Conservation (phyloP, 2,113 vertebrate species). For the Percina caprodes region DNA sequence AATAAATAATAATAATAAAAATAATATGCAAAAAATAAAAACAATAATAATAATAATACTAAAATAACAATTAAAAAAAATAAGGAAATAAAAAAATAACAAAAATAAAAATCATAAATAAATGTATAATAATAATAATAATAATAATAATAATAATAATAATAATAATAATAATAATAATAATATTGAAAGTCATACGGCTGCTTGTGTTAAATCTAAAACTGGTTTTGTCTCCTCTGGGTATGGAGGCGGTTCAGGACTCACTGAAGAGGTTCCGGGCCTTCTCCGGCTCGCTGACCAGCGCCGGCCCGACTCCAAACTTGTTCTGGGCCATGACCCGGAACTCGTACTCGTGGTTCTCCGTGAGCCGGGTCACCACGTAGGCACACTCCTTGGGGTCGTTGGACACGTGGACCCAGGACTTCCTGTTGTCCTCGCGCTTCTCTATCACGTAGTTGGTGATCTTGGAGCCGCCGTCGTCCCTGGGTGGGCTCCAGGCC, state of each 20-base stretch:
- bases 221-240: too few relatives aligned
- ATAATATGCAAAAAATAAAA: too few relatives aligned
- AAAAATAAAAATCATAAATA: too few relatives aligned
- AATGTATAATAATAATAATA: too few relatives aligned
- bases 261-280: slow-evolving; percentile 98
- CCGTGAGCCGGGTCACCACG: slow-evolving; percentile 92
- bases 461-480: slow-evolving; percentile 96
- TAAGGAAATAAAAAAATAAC: too few relatives aligned
- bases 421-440: slow-evolving; percentile 94
- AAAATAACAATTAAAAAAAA: too few relatives aligned
- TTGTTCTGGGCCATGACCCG: slow-evolving; percentile 98
- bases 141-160: too few relatives aligned
- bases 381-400: slow-evolving; percentile 95
- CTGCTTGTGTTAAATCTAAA: too few relatives aligned
- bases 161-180: too few relatives aligned
- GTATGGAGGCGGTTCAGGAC: slow-evolving; percentile 43
- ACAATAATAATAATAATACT: too few relatives aligned
- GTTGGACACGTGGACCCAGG: slow-evolving; percentile 93
- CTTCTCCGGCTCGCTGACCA: slow-evolving; percentile 94
- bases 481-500: slow-evolving; percentile 92
- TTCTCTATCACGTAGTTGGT: slow-evolving; percentile 99
- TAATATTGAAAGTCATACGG: too few relatives aligned
- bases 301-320: slow-evolving; percentile 92
- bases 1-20: too few relatives aligned
- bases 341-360: slow-evolving; percentile 97